Base-by-base conservation (phyloP, 2,113 vertebrate genomes). In the Andinoacara biseriatus region DNA sequence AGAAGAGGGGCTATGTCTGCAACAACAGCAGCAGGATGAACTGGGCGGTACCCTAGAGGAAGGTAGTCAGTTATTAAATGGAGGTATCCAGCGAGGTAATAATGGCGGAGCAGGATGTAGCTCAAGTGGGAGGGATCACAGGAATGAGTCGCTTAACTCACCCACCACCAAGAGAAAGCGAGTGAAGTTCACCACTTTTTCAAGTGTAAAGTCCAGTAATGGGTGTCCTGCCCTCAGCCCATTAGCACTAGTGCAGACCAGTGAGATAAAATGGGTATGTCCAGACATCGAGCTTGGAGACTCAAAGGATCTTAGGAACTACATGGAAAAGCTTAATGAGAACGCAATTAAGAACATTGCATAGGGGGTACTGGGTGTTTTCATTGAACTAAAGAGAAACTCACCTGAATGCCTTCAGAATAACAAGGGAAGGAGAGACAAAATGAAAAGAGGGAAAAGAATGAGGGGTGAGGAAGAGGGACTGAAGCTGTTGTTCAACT, bases 111-210 rank as follows among this genome's bases (percentile, higher is more conserved):
- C 92, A 0, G 91, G 90, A 61, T 94, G 90, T 1, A 95, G 94
- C 63, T 65, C 93, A 0, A 94, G 91, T 2, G 93, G 93, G 20
- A 94, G 93, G 85, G 97, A 96, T 58, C 94, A 93, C 78, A 95
- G 79, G 58, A 92, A 57, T 0, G 97, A 97, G 43, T 95, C 97
- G 0, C 90, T 96, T 56, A 95, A 96, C 86, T 96, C 95, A 0
- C 98, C 98, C 15, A 96, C 97, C 18, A 97, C 97, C 78, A 96
- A 95, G 86, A 92, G 97, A 91, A 99, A 98, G 96, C 93, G 97
- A 88, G 98, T 99, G 65, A 97, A 98, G 93, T 99, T 99, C 76
- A 96, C 97, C 5, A 97, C 97, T 0, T 99, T 99, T 87, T 96
- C 97, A 67, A 95, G 97, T 78, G 93, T 95, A 87, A 97, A 97